Evolutionary conservation across 2,797 vertebrate species (phyloP), one percentile per base, ranked within the genome.

Genomic region (Echiichthys vipera): DNA sequence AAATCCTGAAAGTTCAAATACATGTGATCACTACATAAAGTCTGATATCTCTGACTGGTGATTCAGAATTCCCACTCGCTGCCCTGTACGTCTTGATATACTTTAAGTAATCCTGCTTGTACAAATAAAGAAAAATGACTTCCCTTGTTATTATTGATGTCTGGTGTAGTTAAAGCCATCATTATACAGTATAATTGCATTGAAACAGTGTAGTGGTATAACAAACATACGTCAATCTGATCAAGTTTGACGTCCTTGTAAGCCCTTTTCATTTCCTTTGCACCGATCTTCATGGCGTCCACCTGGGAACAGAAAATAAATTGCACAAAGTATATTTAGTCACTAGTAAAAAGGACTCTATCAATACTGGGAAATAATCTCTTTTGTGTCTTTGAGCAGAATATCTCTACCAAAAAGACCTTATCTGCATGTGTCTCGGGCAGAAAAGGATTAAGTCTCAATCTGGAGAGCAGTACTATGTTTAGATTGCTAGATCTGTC

Each of bases 181-280:
- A 5, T 2, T 15, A 13, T 24, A 14, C 12, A 14, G 34, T 36
- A 39, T 10, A 40, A 25, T 12, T 56, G n/a, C 25, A 51, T 10
- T 40, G 11, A 20, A 42, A 65, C 7, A 47, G 5, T 55, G 22
- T 2, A 17, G 2, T 7, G 34, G 18, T 43, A 43, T 6, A 65
- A 65, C 9, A 64, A 56, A 81, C 88, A 50, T 85, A 99, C 98
- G 89, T 99, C 98, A 45, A 99, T 99, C 71, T 99, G 96, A 92
- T 99, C 98, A 0, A 99, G 94, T 92, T 97, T 98, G 69, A 99
- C 97, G 73, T 98, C 94, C 82, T 98, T 99, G 84, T 99, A 99
- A 40, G 98, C 98, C 71, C 94, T 98, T 87, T 99, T 99, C 98
- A 99, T 99, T 93, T 99, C 98, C 83, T 99, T 99, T 45, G 97